Evolutionary conservation across 1,140 invertebrate genomes (phyloP).

Genomic region (Dendrolimus kikuchii): DNA sequence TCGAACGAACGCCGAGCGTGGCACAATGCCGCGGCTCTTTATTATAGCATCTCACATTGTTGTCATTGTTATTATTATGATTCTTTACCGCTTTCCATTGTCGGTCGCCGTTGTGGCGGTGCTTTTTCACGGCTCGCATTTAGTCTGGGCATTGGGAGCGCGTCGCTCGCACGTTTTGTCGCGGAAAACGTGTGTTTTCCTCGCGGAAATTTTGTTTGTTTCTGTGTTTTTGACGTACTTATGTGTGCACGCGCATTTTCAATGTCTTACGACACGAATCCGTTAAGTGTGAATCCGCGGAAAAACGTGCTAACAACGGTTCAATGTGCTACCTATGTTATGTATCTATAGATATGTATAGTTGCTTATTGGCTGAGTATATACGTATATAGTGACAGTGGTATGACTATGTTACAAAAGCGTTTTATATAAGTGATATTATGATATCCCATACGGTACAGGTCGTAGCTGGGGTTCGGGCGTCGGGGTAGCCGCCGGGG

Average conservation of each 20-base stretch:
- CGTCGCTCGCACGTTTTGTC: conserved; percentile 64
- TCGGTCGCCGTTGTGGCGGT: conserved; percentile 67
- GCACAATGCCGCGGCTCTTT: conserved; percentile 68
- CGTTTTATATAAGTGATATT: no score
- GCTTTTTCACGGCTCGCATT: conserved; percentile 68
- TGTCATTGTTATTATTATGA: conserved; percentile 73
- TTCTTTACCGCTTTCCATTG: conserved; percentile 72
- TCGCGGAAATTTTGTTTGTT: conserved; percentile 49
- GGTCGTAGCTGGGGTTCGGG: no score
- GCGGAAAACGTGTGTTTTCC: conserved; percentile 64
- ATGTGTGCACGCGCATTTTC: conserved; percentile 34
- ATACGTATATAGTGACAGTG: no score
- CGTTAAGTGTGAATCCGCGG: no score
- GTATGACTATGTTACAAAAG: no score
- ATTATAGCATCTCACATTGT: conserved; percentile 73
- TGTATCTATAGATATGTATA: no score
- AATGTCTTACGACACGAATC: conserved; percentile 3
- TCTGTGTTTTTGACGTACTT: conserved; percentile 31
- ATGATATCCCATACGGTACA: no score
- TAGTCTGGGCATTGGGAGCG: conserved; percentile 69
- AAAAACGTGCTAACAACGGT: no score
- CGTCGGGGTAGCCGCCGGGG: no score
- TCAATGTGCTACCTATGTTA: no score
- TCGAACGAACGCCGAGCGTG: conserved; percentile 57
- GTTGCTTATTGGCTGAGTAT: no score